A percentile compares a stretch with the other conserved stretches of the same genome.
phyloP scores from a whole-genome alignment of 1,140 invertebrate species.

The Thalassaphorura encarpata region DNA sequence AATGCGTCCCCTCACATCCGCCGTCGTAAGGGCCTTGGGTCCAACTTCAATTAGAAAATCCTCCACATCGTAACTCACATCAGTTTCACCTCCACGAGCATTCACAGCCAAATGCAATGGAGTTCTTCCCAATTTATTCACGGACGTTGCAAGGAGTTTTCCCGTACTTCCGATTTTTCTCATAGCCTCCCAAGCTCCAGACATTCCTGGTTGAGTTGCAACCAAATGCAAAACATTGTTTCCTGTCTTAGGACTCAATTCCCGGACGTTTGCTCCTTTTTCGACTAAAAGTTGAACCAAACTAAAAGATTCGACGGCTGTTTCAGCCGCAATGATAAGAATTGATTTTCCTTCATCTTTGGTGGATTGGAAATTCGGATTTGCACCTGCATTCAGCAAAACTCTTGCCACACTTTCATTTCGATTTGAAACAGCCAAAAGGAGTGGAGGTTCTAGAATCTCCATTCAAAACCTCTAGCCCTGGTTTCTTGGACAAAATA shows the following conservation, averaged over 20 bases:
- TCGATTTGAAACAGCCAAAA: neutral
- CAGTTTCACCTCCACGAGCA: constrained; percentile 36
- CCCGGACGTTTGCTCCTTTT: constrained; percentile 32
- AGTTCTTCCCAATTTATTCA: constrained; percentile 36
- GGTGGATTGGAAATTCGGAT: constrained; percentile 35
- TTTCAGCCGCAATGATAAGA: constrained; percentile 4
- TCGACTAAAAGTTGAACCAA: constrained; percentile 14
- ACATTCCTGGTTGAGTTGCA: constrained; percentile 7
- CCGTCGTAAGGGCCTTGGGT: constrained; percentile 27
- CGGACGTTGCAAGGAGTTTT: constrained; percentile 33
- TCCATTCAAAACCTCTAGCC: constrained; percentile 14
- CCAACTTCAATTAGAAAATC: constrained; percentile 33
- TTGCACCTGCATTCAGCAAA: constrained; percentile 36
- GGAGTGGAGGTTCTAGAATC: constrained; percentile 15
- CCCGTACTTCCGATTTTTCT: constrained; percentile 34
- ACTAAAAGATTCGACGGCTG: neutral
- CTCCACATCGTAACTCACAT: constrained; percentile 35
- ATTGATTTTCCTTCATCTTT: constrained; percentile 24
- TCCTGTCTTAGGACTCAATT: constrained; percentile 27
- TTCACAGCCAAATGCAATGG: constrained; percentile 41
- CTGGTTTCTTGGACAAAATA: constrained; percentile 7
- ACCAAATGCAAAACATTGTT: constrained; percentile 36
- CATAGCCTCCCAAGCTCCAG: constrained; percentile 20
- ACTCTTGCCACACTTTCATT: neutral
- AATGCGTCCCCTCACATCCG: constrained; percentile 33